Evolutionary conservation across 2,888 invertebrate genomes (phyloP), one percentile per base, ranked within the genome.

Genomic region (Temnothorax rugatulus): DNA sequence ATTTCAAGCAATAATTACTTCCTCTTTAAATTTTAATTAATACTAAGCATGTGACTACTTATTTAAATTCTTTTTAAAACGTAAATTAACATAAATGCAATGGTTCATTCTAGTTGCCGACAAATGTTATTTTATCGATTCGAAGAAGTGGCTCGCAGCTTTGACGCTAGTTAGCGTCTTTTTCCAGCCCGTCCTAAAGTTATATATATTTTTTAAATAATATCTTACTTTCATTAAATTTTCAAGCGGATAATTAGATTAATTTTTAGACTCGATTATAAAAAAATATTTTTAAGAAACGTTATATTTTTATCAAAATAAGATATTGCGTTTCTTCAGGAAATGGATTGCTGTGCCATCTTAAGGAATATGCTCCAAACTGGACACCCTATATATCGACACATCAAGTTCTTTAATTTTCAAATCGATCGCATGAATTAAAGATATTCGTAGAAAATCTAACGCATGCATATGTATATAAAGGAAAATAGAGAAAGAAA

Each of bases 121-220:
- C 59, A 25, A 81, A 71, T 25, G 47, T 81, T 81, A 69, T 34
- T 59, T 79, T 69, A 81, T 71, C 71, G 79, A 81, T 81, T 9
- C 34, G 13, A 59, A n/a, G 13, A 34, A 13, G 5, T 71, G 13
- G 8, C 79, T 81, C 71, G 34, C 38, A 38, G 21, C n/a, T 38
- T 47, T 3, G 21, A 61, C 59, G 18, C 59, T 15, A 81, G 71
- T 81, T 81, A 59, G 71, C 79, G 79, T 61, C 29, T 47, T 69
- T 47, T 47, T 44, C 79, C 38, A 68, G 25, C 5, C 8, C 25
- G 25, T 41, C n/a, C n/a, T 25, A 15, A 1, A 13, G 5, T 15
- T 29, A 9, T n/a, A 2, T n/a, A n/a, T n/a, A n/a, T n/a, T n/a
- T n/a, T n/a, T n/a, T n/a, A 44, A 69, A 34, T 21, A 18, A 15